Conservation (phyloP, 2,113 vertebrate genomes). For the Brienomyrus longianalis region DNA sequence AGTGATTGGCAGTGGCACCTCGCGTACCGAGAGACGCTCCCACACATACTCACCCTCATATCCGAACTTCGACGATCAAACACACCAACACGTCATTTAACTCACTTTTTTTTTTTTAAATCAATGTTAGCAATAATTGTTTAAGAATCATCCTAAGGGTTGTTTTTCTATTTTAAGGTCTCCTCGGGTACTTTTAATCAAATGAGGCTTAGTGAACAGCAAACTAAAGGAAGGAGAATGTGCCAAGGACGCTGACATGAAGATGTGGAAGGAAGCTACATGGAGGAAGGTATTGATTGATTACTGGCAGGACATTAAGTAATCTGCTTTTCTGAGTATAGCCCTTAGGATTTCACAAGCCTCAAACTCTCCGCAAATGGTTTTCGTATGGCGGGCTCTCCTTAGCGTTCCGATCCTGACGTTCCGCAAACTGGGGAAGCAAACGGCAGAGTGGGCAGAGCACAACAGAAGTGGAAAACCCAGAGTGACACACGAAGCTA, state of each 20-base stretch:
- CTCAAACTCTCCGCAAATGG: not conserved
- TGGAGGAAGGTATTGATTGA: not conserved
- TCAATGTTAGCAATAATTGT: not conserved
- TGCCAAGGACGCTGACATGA: not conserved
- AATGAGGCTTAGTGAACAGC: conserved; percentile 1
- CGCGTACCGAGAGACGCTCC: not conserved
- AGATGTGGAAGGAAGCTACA: not conserved
- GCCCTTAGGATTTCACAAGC: not conserved
- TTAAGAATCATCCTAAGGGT: not conserved
- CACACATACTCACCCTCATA: not conserved
- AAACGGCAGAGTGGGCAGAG: not conserved
- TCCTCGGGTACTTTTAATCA: not conserved
- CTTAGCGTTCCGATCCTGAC: not conserved
- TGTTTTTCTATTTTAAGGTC: not conserved
- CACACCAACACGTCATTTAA: not conserved
- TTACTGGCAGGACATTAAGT: not conserved
- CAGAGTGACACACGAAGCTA: not conserved
- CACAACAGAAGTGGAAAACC: not conserved
- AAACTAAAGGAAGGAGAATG: not conserved
- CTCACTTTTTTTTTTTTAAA: not conserved
- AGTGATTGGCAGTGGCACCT: not conserved
- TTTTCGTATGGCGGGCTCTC: not conserved
- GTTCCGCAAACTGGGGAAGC: not conserved
- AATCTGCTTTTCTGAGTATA: not conserved
- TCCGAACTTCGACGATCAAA: not conserved